Conservation (phyloP, 1,140 invertebrate genomes). For the Dinothrombium tinctorium region DNA sequence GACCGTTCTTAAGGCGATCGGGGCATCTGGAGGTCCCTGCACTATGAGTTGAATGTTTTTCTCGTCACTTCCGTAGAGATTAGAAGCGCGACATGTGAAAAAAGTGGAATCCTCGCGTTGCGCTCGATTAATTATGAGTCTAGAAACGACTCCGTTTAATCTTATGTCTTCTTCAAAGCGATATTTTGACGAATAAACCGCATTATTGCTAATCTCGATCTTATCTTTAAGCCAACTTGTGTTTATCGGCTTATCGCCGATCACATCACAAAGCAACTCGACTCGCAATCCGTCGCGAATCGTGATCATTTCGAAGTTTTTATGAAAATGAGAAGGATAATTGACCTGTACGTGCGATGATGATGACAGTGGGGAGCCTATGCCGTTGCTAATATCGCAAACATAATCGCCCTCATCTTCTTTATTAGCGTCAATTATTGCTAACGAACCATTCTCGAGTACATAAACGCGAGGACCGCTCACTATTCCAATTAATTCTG, state of each 20-base stretch:
- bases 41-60: constrained; percentile 23
- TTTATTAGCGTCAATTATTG: constrained; percentile 13
- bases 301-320: constrained; percentile 37
- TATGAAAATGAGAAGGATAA: constrained; percentile 47
- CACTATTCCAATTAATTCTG: constrained; percentile 13
- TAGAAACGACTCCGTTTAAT: constrained; percentile 13
- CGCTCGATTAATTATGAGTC: constrained; percentile 20
- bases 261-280: constrained; percentile 18
- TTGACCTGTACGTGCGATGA: constrained; percentile 22
- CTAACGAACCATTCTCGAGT: constrained; percentile 15
- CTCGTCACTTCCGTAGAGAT: constrained; percentile 20
- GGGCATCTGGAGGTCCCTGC: constrained; percentile 25
- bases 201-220: constrained; percentile 17
- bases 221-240: constrained; percentile 20
- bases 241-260: constrained; percentile 22
- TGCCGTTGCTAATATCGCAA: constrained; percentile 72
- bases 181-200: constrained; percentile 8
- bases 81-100: constrained; percentile 23
- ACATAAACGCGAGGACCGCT: constrained; percentile 16
- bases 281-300: constrained; percentile 27
- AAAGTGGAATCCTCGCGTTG: constrained; percentile 22
- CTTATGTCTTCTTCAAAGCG: constrained; percentile 13
- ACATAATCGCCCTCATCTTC: constrained; percentile 44
- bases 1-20: constrained; percentile 20
- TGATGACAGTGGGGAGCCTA: constrained; percentile 34